These are phyloP conservation scores for Homarus americanus DNA, from an alignment of 1,140 invertebrate genomes.

Conservation along the genomic window DNA sequence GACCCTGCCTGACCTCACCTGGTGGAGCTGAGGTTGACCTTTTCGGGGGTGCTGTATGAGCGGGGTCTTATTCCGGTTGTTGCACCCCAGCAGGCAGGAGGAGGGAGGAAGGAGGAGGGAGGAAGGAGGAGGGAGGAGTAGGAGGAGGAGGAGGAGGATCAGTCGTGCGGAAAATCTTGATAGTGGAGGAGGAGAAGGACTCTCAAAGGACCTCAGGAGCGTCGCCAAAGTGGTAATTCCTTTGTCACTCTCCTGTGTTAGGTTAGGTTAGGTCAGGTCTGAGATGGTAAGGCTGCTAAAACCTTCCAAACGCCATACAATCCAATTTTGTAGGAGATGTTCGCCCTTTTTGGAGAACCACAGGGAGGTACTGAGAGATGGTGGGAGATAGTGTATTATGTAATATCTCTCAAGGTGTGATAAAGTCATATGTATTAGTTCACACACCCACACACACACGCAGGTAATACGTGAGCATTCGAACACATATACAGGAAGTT, in stretches of 20 bases:
- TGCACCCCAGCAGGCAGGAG: conserved; percentile 54
- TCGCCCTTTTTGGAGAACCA: too few relatives aligned
- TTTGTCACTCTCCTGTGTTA: conserved; percentile 39
- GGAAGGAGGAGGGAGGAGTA: neutral
- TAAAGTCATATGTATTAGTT: too few relatives aligned
- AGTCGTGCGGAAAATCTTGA: conserved; percentile 67
- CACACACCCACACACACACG: too few relatives aligned
- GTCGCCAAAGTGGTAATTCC: conserved; percentile 40
- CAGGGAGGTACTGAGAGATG: too few relatives aligned
- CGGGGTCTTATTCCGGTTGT: conserved; percentile 62
- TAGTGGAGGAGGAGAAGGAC: conserved; percentile 38
- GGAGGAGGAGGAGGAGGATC: neutral
- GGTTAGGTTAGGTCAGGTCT: too few relatives aligned
- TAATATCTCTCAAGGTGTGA: too few relatives aligned
- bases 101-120: neutral
- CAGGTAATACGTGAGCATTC: too few relatives aligned
- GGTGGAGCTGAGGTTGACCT: conserved; percentile 58
- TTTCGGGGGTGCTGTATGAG: conserved; percentile 64
- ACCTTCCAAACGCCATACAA: too few relatives aligned
- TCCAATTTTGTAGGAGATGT: too few relatives aligned
- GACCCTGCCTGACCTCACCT: conserved; percentile 53
- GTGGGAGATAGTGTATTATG: too few relatives aligned
- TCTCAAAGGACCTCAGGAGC: conserved; percentile 34
- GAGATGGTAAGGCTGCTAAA: too few relatives aligned
- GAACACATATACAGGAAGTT: too few relatives aligned